Evolutionary conservation across 2,888 invertebrate genomes (phyloP), one percentile per base, ranked within the genome.

Genomic region (Mythimna pallens): DNA sequence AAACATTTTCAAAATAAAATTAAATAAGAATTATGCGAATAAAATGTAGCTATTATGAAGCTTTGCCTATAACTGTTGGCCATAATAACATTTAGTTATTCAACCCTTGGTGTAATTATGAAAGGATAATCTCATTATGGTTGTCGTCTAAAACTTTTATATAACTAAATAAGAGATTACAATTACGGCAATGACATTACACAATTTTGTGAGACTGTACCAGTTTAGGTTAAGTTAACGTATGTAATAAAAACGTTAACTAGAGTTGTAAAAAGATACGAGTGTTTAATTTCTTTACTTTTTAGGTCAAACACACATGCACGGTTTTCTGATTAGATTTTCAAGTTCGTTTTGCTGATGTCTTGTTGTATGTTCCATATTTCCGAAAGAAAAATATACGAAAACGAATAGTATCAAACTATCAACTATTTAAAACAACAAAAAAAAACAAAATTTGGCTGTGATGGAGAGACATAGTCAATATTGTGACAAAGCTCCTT

Each of bases 61-160:
- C 83, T 77, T 73, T 76, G 22, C 47, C 50, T 68, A 30, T 71
- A 78, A 75, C 75, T 69, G 73, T 73, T 65, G 67, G 71, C 64
- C 65, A 61, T 76, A 74, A 83, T 81, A 78, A 73, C 64, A 77
- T 84, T 75, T 70, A 71, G 77, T 78, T 74, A 84, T 86, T 81
- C 57, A 76, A 80, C 84, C 79, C 82, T 75, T 70, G 59, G 68
- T 79, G 50, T 85, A 84, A 85, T 86, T 86, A 82, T 61, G 59
- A 79, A 85, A 73, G 86, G 84, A 86, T 86, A 84, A 86, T 78
- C 74, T 62, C 63, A 40, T 84, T 86, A 81, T 36, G 54, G 73
- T 73, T 52, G 78, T 66, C 40, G 66, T 47, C 61, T 47, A 20
- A 70, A 85, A 84, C 82, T 86, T 83, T 80, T 86, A 76, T 73